Base-by-base conservation (phyloP, 2,113 vertebrate species). In the Aspiorhynchus laticeps region DNA sequence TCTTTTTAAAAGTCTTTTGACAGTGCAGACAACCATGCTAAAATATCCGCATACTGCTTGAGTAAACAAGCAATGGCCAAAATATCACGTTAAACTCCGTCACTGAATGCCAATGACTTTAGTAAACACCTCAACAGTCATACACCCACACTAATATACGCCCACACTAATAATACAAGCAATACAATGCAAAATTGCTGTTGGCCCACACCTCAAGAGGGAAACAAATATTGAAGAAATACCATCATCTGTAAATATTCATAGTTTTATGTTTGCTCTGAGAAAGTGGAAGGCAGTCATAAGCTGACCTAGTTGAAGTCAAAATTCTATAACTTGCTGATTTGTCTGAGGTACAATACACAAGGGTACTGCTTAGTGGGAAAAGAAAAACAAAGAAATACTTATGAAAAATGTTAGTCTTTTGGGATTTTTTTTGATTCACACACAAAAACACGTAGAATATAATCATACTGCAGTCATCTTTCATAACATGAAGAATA, bases 221-320 rank as follows among this genome's bases (percentile, higher is more conserved):
- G 48, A 65, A 83, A 56, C 10, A 74, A 59, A 78, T 24, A n/a
- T 36, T 41, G 12, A 71, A 63, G 46, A 83, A 85, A 87, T 71
- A 48, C 31, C 84, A 33, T 28, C 56, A 53, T 83, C 26, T 81
- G 87, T 80, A 85, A 87, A 89, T 89, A 79, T 78, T 73, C 73
- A 75, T 81, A 80, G 26, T 53, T 53, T 76, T 78, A 67, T 82
- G 43, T 69, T 75, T 77, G 46, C 56, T 87, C 67, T 74, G 74
- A 87, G 33, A 7, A 43, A 53, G 71, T 76, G 26, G 33, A 88
- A 80, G 67, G 83, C 48, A 81, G 59, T 76, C 76, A 56, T 78
- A 80, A 84, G 80, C 73, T 84, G 80, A 84, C 86, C 88, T 88
- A 86, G 63, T 80, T 84, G 80, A 80, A 84, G 53, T 76, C 73